Evolutionary conservation across 2,797 vertebrate species (phyloP).

Genomic region (Acipenser oxyrinchus): DNA sequence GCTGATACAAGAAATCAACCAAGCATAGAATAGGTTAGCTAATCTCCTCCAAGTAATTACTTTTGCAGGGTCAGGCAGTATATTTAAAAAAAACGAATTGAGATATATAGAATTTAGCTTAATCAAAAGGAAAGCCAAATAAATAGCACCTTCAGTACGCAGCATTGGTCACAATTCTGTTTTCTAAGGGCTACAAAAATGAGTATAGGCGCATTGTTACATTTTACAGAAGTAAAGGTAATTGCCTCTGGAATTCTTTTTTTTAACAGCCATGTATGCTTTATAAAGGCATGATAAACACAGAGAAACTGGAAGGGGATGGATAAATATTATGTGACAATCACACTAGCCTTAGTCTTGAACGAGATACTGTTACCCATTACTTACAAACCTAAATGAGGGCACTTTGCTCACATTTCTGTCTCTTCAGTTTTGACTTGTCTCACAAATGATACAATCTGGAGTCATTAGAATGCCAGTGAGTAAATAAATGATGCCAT

Average conservation of each 20-base stretch:
- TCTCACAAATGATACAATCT: slow-evolving; percentile 30
- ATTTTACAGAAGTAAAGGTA: too few species aligned
- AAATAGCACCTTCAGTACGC: too few species aligned
- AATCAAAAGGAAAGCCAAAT: too few species aligned
- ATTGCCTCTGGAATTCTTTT: slow-evolving; percentile 23
- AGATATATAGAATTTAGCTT: too few species aligned
- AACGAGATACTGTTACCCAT: slow-evolving; percentile 30
- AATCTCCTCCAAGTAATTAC: too few species aligned
- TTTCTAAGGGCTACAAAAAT: too few species aligned
- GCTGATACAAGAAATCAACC: too few species aligned
- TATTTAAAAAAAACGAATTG: too few species aligned
- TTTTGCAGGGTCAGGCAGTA: too few species aligned
- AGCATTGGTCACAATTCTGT: too few species aligned
- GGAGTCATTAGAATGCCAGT: slow-evolving; percentile 27
- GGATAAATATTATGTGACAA: slow-evolving; percentile 49
- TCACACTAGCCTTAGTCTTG: slow-evolving; percentile 56
- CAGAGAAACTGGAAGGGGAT: slow-evolving; percentile 51
- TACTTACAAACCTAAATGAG: slow-evolving; percentile 30
- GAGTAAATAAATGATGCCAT: slow-evolving; percentile 34
- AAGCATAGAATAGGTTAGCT: too few species aligned
- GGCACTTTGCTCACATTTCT: slow-evolving; percentile 25
- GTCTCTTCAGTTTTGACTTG: slow-evolving; percentile 26
- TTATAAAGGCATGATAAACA: slow-evolving; percentile 65
- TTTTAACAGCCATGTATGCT: slow-evolving; percentile 51
- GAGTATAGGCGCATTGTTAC: too few species aligned